These are phyloP conservation scores for Aphaenogaster rudis DNA, from an alignment of 1,140 invertebrate species.

Conservation along the genomic window DNA sequence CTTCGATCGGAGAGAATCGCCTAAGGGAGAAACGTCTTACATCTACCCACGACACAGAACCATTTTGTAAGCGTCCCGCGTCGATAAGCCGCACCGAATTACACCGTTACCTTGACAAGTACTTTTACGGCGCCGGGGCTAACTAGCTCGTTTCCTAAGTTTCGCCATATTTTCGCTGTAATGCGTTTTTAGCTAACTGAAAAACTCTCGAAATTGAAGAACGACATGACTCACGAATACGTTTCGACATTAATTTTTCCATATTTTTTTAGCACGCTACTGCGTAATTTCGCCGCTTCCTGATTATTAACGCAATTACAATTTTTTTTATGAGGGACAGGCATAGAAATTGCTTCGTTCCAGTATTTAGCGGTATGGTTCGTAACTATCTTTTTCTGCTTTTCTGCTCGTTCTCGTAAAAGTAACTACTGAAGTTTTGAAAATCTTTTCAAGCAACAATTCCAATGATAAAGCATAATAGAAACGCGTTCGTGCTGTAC, in stretches of 20 bases:
- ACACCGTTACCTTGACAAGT: constrained; percentile 54
- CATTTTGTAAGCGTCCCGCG: constrained; percentile 53
- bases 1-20: constrained; percentile 64
- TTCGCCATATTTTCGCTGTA: constrained; percentile 7
- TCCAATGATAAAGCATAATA: neutral
- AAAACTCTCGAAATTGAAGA: constrained; percentile 1
- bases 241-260: neutral
- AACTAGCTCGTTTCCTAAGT: constrained; percentile 66
- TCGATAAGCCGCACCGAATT: constrained; percentile 62
- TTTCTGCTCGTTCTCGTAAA: neutral
- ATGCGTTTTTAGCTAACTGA: neutral
- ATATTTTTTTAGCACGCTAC: neutral
- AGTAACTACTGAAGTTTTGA: neutral
- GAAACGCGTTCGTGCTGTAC: neutral
- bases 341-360: neutral
- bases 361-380: neutral
- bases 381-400: neutral
- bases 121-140: constrained; percentile 53
- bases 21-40: constrained; percentile 29
- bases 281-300: neutral
- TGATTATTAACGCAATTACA: constrained; percentile 27
- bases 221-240: neutral
- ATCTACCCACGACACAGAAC: constrained; percentile 40
- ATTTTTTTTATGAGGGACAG: constrained; percentile 1
- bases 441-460: neutral